Base-by-base conservation (phyloP, 2,888 invertebrate genomes). In the Mythimna albipuncta region DNA sequence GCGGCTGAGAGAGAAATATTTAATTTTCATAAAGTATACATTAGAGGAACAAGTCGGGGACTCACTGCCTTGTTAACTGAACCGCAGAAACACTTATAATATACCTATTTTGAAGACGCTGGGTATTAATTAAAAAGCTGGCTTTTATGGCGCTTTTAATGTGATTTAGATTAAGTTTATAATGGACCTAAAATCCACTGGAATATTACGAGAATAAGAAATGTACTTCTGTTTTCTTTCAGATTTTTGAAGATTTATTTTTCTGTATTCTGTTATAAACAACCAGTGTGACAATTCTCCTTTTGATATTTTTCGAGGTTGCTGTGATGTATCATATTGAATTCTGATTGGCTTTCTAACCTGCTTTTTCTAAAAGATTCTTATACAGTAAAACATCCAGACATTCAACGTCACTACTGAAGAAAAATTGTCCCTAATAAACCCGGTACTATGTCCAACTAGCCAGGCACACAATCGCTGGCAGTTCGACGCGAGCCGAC, bases 21-120 rank as follows among this genome's bases (percentile, higher is more conserved):
- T 95, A 96, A 96, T 96, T 96, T 96, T 96, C 95, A 96, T 95
- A 95, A 95, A 95, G 95, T 95, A 93, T 94, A 93, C 94, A 94
- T 95, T 94, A 94, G 91, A 92, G 88, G 88, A 89, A 91, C 91
- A 91, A 90, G 89, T 87, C 87, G 84, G 89, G 87, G 88, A 86
- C 88, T 89, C 88, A 86, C 79, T 80, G 79, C 69, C 77, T 81
- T 83, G 86, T 85, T 86, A 86, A 89, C 86, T 79, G 77, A 83
- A 83, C 85, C 85, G 65, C 82, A 76, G 75, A 85, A 81, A 85
- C 73, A 77, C 77, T 85, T 85, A 77, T 83, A 85, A 81, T 81
- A 79, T 78, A 83, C 79, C 76, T 76, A 81, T 81, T 76, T 72
- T 64, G 59, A 79, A 81, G 80, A 82, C 73, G 75, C 78, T 77